Evolutionary conservation across 2,797 vertebrate species (phyloP).

Genomic region (Nannoperca obscura): DNA sequence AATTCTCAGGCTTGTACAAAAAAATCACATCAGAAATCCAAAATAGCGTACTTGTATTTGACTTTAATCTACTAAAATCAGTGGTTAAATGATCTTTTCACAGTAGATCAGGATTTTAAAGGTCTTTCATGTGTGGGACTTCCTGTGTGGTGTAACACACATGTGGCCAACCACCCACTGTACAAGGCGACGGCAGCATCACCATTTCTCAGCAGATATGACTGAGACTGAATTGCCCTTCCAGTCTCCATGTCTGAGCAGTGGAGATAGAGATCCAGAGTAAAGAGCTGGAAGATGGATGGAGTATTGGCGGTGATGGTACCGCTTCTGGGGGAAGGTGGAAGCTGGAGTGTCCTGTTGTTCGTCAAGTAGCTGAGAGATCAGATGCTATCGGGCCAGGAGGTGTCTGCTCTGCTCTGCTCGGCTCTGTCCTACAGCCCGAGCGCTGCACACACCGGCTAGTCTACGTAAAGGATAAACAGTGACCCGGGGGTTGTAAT

Average conservation of each 20-base stretch:
- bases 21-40: background rate
- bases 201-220: conserved; percentile 72
- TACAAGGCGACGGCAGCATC: conserved; percentile 37
- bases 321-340: conserved; percentile 68
- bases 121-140: conserved; percentile 5
- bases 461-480: conserved; percentile 86
- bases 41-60: background rate
- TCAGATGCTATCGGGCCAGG: conserved; percentile 83
- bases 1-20: background rate
- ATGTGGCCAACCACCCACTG: conserved; percentile 25
- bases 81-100: background rate
- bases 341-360: conserved; percentile 77
- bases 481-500: conserved; percentile 82
- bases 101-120: conserved; percentile 4
- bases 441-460: conserved; percentile 61
- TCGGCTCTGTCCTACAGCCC: conserved; percentile 45
- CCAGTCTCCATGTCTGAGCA: conserved; percentile 65
- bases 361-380: conserved; percentile 81
- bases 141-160: conserved; percentile 31
- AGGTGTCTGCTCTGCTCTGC: conserved; percentile 80
- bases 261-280: conserved; percentile 72
- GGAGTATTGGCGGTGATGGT: conserved; percentile 65
- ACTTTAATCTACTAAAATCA: background rate
- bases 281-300: conserved; percentile 77
- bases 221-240: conserved; percentile 76